Conservation (phyloP, 2,888 invertebrate genomes). For the Eristalinus aeneus region DNA sequence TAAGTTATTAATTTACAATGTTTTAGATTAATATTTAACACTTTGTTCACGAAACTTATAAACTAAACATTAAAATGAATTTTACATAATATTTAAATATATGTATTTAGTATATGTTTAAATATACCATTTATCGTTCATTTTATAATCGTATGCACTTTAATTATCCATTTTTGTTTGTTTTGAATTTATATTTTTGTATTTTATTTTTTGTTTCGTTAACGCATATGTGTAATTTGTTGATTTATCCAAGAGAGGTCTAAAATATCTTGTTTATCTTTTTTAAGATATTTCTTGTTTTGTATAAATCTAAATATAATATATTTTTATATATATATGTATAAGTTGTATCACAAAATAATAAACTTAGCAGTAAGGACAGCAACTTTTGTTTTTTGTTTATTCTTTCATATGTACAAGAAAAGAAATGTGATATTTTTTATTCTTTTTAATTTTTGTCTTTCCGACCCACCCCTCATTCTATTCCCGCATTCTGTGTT, state of each 20-base stretch:
- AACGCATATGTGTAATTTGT: slow-evolving; percentile 39
- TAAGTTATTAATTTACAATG: slow-evolving; percentile 40
- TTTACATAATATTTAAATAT: slow-evolving; percentile 24
- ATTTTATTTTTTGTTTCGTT: slow-evolving; percentile 29
- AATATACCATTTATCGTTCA: background rate
- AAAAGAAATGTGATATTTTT: slow-evolving; percentile 29
- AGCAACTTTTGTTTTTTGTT: slow-evolving; percentile 45
- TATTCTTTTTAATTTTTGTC: slow-evolving; percentile 8
- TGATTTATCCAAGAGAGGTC: slow-evolving; percentile 44
- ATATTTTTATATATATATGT: slow-evolving; percentile 47
- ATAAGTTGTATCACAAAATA: slow-evolving; percentile 70
- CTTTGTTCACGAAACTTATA: slow-evolving; percentile 55
- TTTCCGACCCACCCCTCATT: background rate
- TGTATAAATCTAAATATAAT: slow-evolving; percentile 58
- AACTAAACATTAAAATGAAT: slow-evolving; percentile 45
- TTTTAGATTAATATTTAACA: slow-evolving; percentile 45
- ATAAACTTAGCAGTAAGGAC: slow-evolving; percentile 71
- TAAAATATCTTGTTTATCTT: slow-evolving; percentile 36
- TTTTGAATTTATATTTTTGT: background rate
- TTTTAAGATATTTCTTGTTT: slow-evolving; percentile 29
- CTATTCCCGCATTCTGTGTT: background rate
- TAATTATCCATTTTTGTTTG: background rate
- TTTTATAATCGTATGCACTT: background rate
- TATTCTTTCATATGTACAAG: slow-evolving; percentile 29
- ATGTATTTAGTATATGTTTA: slow-evolving; percentile 1